Percentiles rank a stretch among this genome's conserved stretches.
Conservation (phyloP, 2,113 vertebrate species). For the Pterocles gutturalis region DNA sequence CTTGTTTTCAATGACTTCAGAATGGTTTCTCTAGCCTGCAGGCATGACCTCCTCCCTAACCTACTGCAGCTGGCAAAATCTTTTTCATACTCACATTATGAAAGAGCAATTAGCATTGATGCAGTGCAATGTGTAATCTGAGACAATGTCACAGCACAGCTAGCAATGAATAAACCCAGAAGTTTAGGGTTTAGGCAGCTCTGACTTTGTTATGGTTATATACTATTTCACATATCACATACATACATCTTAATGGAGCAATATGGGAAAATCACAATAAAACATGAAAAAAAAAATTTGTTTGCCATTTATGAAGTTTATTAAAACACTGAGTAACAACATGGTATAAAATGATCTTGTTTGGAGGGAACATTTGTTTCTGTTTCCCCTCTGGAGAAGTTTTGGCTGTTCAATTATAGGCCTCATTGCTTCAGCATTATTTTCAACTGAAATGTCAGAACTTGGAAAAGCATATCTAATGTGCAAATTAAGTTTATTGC, state of each 20-base stretch:
- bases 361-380: slow-evolving; percentile 82
- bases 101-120: slow-evolving; percentile 15
- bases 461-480: slow-evolving; percentile 85
- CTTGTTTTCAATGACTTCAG: slow-evolving; percentile 4
- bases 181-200: neutral
- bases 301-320: slow-evolving; percentile 77
- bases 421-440: slow-evolving; percentile 84
- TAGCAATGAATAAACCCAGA: neutral
- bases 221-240: neutral
- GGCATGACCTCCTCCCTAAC: neutral
- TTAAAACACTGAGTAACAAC: slow-evolving; percentile 77
- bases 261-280: slow-evolving; percentile 20
- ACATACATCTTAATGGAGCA: neutral
- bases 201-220: neutral
- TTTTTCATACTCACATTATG: neutral
- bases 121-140: neutral
- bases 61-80: slow-evolving; percentile 14
- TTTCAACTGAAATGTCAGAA: slow-evolving; percentile 81
- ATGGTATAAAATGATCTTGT: slow-evolving; percentile 74
- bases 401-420: slow-evolving; percentile 86
- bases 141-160: neutral
- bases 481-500: slow-evolving; percentile 86
- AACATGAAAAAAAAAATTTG: slow-evolving; percentile 7
- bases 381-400: slow-evolving; percentile 80
- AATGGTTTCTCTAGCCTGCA: neutral